Conservation (phyloP, 2,113 vertebrate species). For the Pleuronectes platessa region DNA sequence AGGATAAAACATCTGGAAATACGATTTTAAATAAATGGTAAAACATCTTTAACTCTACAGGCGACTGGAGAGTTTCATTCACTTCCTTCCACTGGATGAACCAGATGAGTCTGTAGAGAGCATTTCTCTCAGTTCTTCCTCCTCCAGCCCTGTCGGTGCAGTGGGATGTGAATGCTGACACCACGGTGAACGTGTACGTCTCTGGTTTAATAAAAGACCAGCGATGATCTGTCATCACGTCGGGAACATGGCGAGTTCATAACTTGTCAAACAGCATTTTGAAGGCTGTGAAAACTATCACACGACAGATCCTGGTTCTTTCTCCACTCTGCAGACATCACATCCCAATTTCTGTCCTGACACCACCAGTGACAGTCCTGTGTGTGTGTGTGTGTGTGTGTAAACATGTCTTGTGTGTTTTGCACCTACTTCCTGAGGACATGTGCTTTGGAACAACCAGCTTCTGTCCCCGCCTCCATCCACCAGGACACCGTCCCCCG, state of each 20-base stretch:
- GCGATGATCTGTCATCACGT: background rate
- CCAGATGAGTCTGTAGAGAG: background rate
- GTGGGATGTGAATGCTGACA: constrained; percentile 18
- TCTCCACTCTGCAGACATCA: background rate
- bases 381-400: background rate
- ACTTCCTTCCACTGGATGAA: background rate
- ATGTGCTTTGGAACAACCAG: constrained; percentile 2
- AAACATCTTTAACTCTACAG: background rate
- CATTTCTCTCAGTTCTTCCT: constrained; percentile 1
- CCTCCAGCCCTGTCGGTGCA: background rate
- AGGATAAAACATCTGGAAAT: constrained; percentile 3
- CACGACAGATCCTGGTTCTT: background rate
- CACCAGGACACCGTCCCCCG: constrained; percentile 4
- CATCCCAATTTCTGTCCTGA: background rate
- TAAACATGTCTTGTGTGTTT: background rate
- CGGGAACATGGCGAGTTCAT: constrained; percentile 13
- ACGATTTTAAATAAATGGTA: background rate
- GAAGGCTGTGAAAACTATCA: constrained; percentile 10
- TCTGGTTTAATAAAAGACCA: too few species aligned
- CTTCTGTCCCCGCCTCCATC: background rate
- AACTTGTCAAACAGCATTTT: constrained; percentile 8
- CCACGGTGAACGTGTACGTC: background rate
- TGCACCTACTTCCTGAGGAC: background rate
- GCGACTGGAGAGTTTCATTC: background rate
- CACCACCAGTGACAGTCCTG: background rate